Conservation (phyloP, 2,797 vertebrate genomes). For the Loriculus beryllinus region DNA sequence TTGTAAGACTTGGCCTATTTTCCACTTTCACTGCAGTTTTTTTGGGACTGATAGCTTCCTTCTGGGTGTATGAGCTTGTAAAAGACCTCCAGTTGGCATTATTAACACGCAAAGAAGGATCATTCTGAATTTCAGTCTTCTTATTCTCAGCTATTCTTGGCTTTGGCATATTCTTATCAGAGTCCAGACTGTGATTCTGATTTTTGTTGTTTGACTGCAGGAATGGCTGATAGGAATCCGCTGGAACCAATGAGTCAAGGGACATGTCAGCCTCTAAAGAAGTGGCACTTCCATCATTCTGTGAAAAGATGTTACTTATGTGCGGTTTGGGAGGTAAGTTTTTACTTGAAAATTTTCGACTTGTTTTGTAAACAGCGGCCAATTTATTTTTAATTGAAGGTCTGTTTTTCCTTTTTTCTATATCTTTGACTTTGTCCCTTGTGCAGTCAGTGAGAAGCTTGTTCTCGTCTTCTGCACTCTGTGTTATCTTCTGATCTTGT, state of each 20-base stretch:
- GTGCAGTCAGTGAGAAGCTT: not conserved
- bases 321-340: conserved; percentile 67
- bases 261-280: not conserved
- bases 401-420: conserved; percentile 69
- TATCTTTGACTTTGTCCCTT: conserved; percentile 57
- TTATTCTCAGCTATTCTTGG: not conserved
- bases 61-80: conserved; percentile 5
- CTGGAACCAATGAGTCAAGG: not conserved
- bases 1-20: conserved; percentile 17
- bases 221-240: not conserved
- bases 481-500: not conserved
- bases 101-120: not conserved
- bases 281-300: conserved; percentile 22
- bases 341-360: conserved; percentile 72
- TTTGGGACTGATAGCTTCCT: conserved; percentile 1
- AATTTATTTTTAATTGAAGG: conserved; percentile 68
- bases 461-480: conserved; percentile 27
- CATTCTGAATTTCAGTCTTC: conserved; percentile 9
- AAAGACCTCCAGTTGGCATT: conserved; percentile 13
- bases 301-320: conserved; percentile 71
- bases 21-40: not conserved
- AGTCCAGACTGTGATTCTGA: conserved; percentile 1
- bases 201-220: conserved; percentile 14
- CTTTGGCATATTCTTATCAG: not conserved
- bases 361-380: conserved; percentile 67